Base-by-base conservation (phyloP, 2,113 vertebrate species). In the Passerina amoena region DNA sequence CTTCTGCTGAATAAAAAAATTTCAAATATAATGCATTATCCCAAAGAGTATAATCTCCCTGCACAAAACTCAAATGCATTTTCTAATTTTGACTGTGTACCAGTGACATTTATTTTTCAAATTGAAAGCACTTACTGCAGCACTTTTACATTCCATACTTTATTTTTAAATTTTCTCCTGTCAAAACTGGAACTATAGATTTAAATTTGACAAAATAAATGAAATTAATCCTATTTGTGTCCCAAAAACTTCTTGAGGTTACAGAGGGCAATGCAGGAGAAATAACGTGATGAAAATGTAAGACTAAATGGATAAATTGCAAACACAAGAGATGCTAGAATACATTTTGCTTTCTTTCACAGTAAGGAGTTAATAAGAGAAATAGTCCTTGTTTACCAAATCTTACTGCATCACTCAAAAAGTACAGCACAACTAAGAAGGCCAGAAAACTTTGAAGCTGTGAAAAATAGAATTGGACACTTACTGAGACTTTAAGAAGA, bases 191-290 rank as follows among this genome's bases (percentile, higher is more conserved):
- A 81, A 54, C 23, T 54, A 54, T 13, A 81, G 7, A 37, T 37
- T 42, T 65, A 81, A 63, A 44, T 81, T 57, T 57, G n/a, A 61
- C 11, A 61, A 69, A 77, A 47, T 3, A 72, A 82, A 88, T 22
- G 40, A 86, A 91, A 76, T 51, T 0, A 64, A 76, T 40, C 2
- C 2, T 75, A 44, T 51, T 70, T n/a, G 16, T 54, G 38, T 14
- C 13, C 19, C 24, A 73, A 59, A 82, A 61, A 5, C 3, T 69
- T 85, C 48, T 45, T 73, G 53, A 81, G 18, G 27, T 61, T 83
- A 81, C 2, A 44, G 13, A 84, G 9, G 11, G 4, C 0, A 0
- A 4, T 56, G 5, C 0, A 4, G 9, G 21, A 88, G 5, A 11
- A 91, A 37, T n/a, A 66, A 38, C 0, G 0, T 37, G 12, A 48